A percentile compares a stretch with the other conserved stretches of the same genome.
Conservation (phyloP, 2,113 vertebrate species). For the Tetrax tetrax region DNA sequence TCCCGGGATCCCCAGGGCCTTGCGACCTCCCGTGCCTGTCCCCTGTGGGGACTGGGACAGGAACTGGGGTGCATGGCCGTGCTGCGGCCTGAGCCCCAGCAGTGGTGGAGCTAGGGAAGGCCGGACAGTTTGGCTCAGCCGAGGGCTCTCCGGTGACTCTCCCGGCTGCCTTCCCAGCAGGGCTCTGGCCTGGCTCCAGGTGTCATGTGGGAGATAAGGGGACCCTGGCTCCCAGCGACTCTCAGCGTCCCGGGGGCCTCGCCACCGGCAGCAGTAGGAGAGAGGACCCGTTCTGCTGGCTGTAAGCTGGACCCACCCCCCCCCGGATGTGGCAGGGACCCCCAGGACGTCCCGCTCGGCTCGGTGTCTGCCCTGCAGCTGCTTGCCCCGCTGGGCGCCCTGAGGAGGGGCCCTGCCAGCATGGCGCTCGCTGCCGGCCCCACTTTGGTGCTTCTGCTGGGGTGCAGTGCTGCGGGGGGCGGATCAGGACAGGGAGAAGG, state of each 20-base stretch:
- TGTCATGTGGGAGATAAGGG: constrained; percentile 41
- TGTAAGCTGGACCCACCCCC: neutral
- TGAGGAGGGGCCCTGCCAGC: rapidly evolving
- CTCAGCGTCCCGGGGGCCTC: neutral
- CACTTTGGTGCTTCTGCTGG: rapidly evolving
- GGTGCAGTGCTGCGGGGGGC: neutral
- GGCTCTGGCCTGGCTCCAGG: neutral
- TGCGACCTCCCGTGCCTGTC: rapidly evolving
- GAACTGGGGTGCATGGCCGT: rapidly evolving
- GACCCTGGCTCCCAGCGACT: neutral
- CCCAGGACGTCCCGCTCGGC: rapidly evolving
- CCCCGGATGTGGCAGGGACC: neutral
- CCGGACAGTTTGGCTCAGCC: rapidly evolving
- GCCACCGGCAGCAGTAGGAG: neutral
- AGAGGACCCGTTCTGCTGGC: rapidly evolving
- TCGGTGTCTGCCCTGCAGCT: rapidly evolving
- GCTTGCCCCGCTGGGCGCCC: rapidly evolving
- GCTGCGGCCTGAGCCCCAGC: neutral
- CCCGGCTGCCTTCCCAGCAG: neutral
- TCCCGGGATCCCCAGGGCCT: neutral
- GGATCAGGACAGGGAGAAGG: neutral
- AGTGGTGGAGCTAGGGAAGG: neutral
- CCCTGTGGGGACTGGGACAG: neutral
- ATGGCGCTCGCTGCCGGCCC: rapidly evolving
- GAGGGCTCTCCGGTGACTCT: neutral